phyloP scores from a whole-genome alignment of 2,113 vertebrate species.

The Columbina picui region DNA sequence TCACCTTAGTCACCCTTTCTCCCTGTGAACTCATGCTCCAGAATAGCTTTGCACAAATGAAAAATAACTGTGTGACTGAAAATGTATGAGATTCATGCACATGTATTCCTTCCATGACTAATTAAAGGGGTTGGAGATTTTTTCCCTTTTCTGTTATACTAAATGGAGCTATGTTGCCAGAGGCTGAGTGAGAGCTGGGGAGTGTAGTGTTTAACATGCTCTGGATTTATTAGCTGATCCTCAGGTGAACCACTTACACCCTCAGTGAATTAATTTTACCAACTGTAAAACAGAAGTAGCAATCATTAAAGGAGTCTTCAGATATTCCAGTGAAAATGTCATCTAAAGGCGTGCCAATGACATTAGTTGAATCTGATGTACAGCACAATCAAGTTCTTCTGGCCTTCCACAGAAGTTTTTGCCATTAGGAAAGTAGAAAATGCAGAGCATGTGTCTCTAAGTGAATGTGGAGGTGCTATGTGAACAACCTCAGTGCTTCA shows the following conservation, averaged over 20 bases:
- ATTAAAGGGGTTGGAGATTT: not conserved
- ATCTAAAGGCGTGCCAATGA: rapidly evolving
- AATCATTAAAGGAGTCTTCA: not conserved
- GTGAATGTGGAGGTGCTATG: rapidly evolving
- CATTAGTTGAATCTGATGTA: not conserved
- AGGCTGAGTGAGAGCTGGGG: not conserved
- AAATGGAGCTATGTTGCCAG: not conserved
- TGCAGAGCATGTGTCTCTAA: not conserved
- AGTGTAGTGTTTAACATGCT: not conserved
- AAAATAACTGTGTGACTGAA: not conserved
- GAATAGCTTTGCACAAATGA: not conserved
- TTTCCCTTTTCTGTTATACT: not conserved
- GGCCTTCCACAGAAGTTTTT: not conserved
- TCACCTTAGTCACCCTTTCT: constrained; percentile 31
- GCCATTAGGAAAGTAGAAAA: not conserved
- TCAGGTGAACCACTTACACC: not conserved
- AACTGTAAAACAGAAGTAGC: not conserved
- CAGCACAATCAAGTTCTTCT: not conserved
- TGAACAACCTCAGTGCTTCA: not conserved
- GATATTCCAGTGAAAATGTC: not conserved
- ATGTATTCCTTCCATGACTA: not conserved
- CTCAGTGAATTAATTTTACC: not conserved
- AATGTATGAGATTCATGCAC: not conserved
- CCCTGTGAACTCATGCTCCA: not conserved
- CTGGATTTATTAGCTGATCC: not conserved